Evolutionary conservation across 2,113 vertebrate genomes (phyloP).

Genomic region (Clinocottus analis): DNA sequence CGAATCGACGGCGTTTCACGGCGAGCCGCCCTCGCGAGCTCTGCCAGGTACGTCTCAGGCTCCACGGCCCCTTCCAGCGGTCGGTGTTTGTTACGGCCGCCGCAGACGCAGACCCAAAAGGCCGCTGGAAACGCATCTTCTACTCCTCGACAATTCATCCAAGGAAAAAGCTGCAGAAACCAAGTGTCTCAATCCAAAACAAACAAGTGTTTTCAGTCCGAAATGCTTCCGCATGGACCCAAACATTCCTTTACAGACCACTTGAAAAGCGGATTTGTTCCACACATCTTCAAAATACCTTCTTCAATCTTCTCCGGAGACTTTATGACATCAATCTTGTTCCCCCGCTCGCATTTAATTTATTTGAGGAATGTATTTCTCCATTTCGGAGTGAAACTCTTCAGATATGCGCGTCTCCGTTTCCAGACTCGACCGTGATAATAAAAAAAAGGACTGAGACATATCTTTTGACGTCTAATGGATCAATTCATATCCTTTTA

Average conservation of each 20-base stretch:
- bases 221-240: background rate
- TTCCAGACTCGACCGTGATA: constrained; percentile 34
- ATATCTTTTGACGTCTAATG: constrained; percentile 50
- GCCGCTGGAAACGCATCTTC: constrained; percentile 21
- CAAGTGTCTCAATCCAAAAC: background rate
- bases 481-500: constrained; percentile 60
- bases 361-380: constrained; percentile 45
- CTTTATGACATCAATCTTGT: constrained; percentile 31
- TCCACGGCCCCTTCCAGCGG: background rate
- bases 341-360: constrained; percentile 38
- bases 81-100: background rate
- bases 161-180: background rate
- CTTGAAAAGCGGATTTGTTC: constrained; percentile 32
- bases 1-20: constrained; percentile 33
- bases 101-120: background rate
- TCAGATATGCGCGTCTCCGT: constrained; percentile 36
- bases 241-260: constrained; percentile 4
- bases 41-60: constrained; percentile 15
- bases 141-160: constrained; percentile 21
- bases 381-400: constrained; percentile 51
- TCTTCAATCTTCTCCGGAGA: constrained; percentile 26
- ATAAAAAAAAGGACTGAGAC: constrained; percentile 45
- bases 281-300: constrained; percentile 2
- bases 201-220: background rate
- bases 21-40: constrained; percentile 23